These are phyloP conservation scores for Panagrolaimus sp. DNA, from an alignment of 1,140 invertebrate species.

Conservation along the genomic window DNA sequence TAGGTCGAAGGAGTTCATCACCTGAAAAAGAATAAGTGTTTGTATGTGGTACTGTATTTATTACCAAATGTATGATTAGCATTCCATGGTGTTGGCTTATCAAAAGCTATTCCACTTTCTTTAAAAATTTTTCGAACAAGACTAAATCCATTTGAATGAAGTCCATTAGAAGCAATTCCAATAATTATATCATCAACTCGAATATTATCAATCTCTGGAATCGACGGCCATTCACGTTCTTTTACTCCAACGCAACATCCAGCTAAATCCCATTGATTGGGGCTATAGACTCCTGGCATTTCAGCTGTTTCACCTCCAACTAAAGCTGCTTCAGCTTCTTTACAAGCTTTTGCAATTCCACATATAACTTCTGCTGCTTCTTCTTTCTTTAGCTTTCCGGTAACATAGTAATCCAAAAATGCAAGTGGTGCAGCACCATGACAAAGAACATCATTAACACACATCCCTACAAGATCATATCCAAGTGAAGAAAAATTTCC, in stretches of 20 bases:
- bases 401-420: conserved; percentile 93
- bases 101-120: conserved; percentile 66
- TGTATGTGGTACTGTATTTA: conserved; percentile 17
- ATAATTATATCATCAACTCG: conserved; percentile 73
- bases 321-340: conserved; percentile 75
- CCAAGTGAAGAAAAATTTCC: conserved; percentile 78
- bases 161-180: conserved; percentile 76
- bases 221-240: conserved; percentile 25
- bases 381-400: conserved; percentile 73
- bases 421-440: conserved; percentile 88
- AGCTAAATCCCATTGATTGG: conserved; percentile 82
- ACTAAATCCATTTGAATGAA: conserved; percentile 95
- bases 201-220: conserved; percentile 65
- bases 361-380: conserved; percentile 72
- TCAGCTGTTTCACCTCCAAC: conserved; percentile 90
- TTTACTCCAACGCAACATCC: conserved; percentile 79
- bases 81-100: conserved; percentile 74
- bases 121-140: conserved; percentile 75
- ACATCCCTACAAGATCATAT: conserved; percentile 93
- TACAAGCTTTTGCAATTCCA: conserved; percentile 80
- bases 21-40: conserved; percentile 62
- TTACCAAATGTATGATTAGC: conserved; percentile 61
- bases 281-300: conserved; percentile 85
- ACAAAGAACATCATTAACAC: conserved; percentile 89
- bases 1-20: conserved; percentile 79